Evolutionary conservation across 2,797 vertebrate species (phyloP).

Genomic region (Iguana delicatissima): DNA sequence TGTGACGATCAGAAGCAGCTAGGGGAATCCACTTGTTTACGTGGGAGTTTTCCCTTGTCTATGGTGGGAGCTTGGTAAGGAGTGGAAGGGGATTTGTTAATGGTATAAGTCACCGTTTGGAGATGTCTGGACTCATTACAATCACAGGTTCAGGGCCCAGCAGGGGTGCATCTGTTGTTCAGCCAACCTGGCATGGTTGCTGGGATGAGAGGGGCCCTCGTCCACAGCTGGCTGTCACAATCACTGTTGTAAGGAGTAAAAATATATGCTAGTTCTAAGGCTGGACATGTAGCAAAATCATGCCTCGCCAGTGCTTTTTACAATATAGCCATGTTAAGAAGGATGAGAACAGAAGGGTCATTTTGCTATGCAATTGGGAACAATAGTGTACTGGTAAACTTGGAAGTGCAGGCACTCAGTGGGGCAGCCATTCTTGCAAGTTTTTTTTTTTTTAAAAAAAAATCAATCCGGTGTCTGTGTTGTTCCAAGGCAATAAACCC

Average conservation of each 20-base stretch:
- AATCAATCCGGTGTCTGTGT: neutral
- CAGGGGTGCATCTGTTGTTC: slow-evolving; percentile 33
- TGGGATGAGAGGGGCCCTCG: neutral
- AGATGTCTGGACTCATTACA: slow-evolving; percentile 25
- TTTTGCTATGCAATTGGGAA: neutral
- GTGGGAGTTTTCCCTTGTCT: neutral
- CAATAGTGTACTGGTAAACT: neutral
- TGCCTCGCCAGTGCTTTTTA: neutral
- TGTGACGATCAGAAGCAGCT: neutral
- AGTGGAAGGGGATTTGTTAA: slow-evolving; percentile 30
- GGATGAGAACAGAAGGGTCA: neutral
- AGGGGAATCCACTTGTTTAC: neutral
- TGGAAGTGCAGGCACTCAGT: neutral
- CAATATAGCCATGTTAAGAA: neutral
- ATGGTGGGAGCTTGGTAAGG: neutral
- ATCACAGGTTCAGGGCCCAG: slow-evolving; percentile 24
- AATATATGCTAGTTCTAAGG: neutral
- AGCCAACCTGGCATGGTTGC: slow-evolving; percentile 19
- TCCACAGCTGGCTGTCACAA: slow-evolving; percentile 32
- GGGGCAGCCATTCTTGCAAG: neutral
- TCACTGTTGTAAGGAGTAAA: neutral
- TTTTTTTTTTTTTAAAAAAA: too few species aligned
- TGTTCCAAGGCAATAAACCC: neutral
- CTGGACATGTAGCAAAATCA: neutral
- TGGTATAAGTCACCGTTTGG: slow-evolving; percentile 29